phyloP scores from a whole-genome alignment of 2,113 vertebrate species.

The Rhipidura dahli region DNA sequence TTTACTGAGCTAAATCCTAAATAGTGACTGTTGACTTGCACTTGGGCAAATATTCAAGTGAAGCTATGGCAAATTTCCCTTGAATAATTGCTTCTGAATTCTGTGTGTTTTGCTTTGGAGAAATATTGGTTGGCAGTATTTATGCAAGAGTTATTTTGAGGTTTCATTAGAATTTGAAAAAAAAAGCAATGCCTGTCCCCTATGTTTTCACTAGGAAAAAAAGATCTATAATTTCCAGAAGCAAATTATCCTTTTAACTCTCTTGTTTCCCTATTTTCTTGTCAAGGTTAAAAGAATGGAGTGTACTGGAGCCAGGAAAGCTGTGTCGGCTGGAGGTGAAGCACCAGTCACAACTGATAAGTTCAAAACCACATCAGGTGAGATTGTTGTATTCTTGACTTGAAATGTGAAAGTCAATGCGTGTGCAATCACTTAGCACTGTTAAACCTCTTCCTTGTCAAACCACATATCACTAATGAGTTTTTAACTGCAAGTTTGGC shows the following conservation, averaged over 20 bases:
- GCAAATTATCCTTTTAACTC: not conserved
- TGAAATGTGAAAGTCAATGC: conserved; percentile 33
- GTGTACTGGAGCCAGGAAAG: not conserved
- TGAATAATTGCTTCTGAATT: not conserved
- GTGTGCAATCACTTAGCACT: not conserved
- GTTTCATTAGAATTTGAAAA: not conserved
- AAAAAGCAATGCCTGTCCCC: not conserved
- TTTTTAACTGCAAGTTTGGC: not conserved
- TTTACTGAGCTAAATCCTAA: not conserved
- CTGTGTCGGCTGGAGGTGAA: not conserved
- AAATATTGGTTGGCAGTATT: not conserved
- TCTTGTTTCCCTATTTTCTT: not conserved
- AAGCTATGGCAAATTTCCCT: not conserved
- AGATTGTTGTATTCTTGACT: conserved; percentile 13
- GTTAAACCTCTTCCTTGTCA: conserved; percentile 35
- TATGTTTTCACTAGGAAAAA: not conserved
- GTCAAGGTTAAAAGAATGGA: not conserved
- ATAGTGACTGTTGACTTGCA: not conserved
- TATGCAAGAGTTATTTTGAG: not conserved
- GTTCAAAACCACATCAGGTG: not conserved
- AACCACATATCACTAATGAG: conserved; percentile 8
- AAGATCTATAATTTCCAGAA: not conserved
- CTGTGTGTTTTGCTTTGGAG: not conserved
- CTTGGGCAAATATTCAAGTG: not conserved
- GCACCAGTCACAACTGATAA: conserved; percentile 16